Base-by-base conservation (phyloP, 1,140 invertebrate genomes). In the Dryas iulia region DNA sequence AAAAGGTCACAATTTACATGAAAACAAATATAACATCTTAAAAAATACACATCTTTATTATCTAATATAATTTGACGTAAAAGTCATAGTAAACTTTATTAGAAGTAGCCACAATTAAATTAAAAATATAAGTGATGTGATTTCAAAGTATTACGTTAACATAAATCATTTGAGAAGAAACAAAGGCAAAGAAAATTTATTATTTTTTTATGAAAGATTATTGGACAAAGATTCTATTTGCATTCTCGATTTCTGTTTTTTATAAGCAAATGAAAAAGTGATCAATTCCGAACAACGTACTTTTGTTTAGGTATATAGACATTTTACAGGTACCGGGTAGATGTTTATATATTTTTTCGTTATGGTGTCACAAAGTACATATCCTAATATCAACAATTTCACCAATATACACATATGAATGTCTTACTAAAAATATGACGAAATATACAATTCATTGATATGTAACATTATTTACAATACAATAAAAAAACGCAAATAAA, bases 391-490 rank as follows among this genome's bases (percentile, higher is more conserved):
- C 4, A 47, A 47, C 7, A 47, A 47, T 21, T 21, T 47, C 18
- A 47, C 52, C 47, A 74, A 69, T 69, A 70, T 78, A 75, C 60
- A 70, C n/a, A 81, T 71, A 65, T 63, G 21, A 24, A 57, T 33
- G 12, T 25, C 10, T 4, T 59, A 47, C 39, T 59, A 63, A 47
- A 74, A 35, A 66, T 59, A 69, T 52, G 58, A 70, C 68, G 66
- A 70, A 80, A 77, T 81, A 81, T 83, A 85, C 77, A 85, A 70
- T 74, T 74, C 65, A 74, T 69, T 87, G 84, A 87, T 87, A 89
- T 87, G 82, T 86, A 82, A 86, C 76, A 84, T 69, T 86, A 87
- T 87, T 58, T 84, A 86, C 83, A 89, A 72, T 75, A 76, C 62
- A 73, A 72, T 56, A 66, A 65, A 68, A 72, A 63, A 69, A 56